Evolutionary conservation across 2,888 invertebrate genomes (phyloP).

Genomic region (Athripsodes cinereus): DNA sequence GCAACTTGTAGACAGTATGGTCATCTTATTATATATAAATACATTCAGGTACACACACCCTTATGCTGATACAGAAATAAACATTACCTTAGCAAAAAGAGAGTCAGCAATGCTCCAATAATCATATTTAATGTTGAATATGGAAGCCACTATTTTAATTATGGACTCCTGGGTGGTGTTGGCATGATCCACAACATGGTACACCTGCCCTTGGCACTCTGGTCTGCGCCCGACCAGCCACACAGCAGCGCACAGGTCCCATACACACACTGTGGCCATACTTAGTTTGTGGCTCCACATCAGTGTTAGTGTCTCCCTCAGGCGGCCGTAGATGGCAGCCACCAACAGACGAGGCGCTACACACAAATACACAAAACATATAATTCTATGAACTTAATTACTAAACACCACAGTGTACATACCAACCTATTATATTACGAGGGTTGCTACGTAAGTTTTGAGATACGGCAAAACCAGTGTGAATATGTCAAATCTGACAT

Average conservation of each 20-base stretch:
- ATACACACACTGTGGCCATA: conserved; percentile 83
- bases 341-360: conserved; percentile 78
- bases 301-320: conserved; percentile 86
- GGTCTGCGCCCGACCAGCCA: conserved; percentile 61
- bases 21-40: too few species aligned
- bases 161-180: conserved; percentile 81
- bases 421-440: too few species aligned
- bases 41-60: not conserved
- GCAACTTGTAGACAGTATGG: too few species aligned
- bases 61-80: not conserved
- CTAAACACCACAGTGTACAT: too few species aligned
- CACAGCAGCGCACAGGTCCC: conserved; percentile 76
- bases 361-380: conserved; percentile 20
- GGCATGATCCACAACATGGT: conserved; percentile 79
- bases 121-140: conserved; percentile 81
- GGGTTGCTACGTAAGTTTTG: too few species aligned
- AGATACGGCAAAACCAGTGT: too few species aligned
- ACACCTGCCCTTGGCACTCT: conserved; percentile 56
- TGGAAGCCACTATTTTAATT: conserved; percentile 69
- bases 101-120: conserved; percentile 81
- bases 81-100: conserved; percentile 75
- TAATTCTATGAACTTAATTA: too few species aligned
- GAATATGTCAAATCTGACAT: too few species aligned
- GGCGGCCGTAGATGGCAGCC: conserved; percentile 82
- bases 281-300: conserved; percentile 80